phyloP scores from a whole-genome alignment of 2,797 vertebrate species.

The Rhabdophis nuchalis region DNA sequence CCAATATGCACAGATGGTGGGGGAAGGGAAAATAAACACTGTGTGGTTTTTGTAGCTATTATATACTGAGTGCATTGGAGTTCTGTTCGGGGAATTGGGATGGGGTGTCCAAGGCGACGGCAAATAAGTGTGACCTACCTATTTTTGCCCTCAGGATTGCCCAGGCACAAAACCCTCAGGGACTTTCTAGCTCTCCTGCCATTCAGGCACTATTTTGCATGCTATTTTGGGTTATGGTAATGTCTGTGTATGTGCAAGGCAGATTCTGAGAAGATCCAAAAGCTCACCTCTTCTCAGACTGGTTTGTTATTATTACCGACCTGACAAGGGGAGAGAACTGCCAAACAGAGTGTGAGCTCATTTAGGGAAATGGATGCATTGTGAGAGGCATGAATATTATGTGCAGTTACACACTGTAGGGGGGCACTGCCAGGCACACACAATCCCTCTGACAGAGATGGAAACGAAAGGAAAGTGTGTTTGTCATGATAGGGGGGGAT shows the following conservation, averaged over 20 bases:
- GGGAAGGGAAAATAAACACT: not conserved
- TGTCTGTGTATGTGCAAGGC: not conserved
- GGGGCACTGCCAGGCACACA: slow-evolving; percentile 1
- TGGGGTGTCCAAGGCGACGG: not conserved
- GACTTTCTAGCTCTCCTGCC: not conserved
- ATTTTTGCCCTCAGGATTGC: accelerated
- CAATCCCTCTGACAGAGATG: not conserved
- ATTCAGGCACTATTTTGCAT: not conserved
- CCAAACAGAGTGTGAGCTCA: slow-evolving; percentile 17
- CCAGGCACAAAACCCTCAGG: not conserved
- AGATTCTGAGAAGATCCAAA: slow-evolving; percentile 3
- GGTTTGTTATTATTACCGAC: slow-evolving; percentile 22
- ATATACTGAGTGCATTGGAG: not conserved
- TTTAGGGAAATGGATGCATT: slow-evolving; percentile 3
- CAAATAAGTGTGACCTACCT: not conserved
- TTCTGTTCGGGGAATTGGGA: not conserved
- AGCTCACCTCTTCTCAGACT: not conserved
- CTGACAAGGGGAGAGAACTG: slow-evolving; percentile 1
- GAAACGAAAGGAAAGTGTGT: not conserved
- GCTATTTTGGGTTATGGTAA: slow-evolving; percentile 7
- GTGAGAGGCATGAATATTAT: slow-evolving; percentile 19
- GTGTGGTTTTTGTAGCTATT: not conserved
- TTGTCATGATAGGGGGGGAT: not conserved
- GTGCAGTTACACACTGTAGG: slow-evolving; percentile 14
- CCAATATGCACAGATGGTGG: too few relatives aligned